Evolutionary conservation across 2,797 vertebrate genomes (phyloP), one percentile per base, ranked within the genome.

Genomic region (Schizopygopsis pylzovi): DNA sequence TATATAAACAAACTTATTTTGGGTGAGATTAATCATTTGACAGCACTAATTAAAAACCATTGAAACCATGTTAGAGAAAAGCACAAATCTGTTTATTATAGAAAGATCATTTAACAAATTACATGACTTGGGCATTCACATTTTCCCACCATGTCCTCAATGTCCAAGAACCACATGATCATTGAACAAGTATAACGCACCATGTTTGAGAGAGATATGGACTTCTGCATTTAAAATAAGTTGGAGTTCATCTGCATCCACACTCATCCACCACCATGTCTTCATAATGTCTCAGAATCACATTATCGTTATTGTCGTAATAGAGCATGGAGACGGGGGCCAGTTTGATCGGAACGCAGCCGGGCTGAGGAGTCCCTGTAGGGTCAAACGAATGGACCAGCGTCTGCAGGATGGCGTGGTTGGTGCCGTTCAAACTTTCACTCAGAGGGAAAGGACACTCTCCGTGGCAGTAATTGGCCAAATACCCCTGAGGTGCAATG

Each of bases 231-330:
- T 43, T n/a, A 1, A 65, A 73, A 22, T n/a, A n/a, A n/a, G n/a
- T n/a, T n/a, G n/a, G n/a, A 18, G 20, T 33, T 95, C 90, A 99
- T 63, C 98, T 94, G 90, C 98, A 99, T 2, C 98, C 97, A 0
- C 98, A 99, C 92, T 98, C 97, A 0, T 99, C 97, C 93, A 99
- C 98, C 91, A 97, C 97, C 98, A 99, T 99, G 91, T 99, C 97
- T 89, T 98, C 96, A 28, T 98, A 98, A 90, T 98, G 98, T 4
- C 97, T 86, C 2, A 99, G 94, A 83, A 99, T 98, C 87, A 99
- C 98, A 18, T 99, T 99, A 92, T 99, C 97, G 0, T 95, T 96
- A 92, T 99, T 98, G 92, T 98, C 97, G 10, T 97, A 97, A 4
- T 98, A 99, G 28, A 99, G 96, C 94, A 99, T 97, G 39, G 98